Percentiles rank a stretch among this genome's conserved stretches.
Conservation (phyloP, 2,113 vertebrate genomes). For the Chaenogobius annularis region DNA sequence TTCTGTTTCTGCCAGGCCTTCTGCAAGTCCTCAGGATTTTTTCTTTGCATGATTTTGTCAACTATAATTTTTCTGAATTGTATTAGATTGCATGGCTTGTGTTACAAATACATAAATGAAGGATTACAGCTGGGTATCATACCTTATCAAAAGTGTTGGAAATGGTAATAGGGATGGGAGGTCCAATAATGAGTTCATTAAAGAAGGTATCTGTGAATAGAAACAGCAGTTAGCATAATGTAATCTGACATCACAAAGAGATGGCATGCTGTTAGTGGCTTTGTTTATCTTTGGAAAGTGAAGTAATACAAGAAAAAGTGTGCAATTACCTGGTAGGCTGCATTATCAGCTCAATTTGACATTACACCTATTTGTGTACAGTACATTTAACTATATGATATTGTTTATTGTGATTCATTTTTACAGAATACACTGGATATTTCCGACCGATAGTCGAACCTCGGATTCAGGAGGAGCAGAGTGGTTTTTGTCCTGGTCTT, state of each 20-base stretch:
- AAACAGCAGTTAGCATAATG: slow-evolving; percentile 20
- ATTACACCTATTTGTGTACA: too few relatives aligned
- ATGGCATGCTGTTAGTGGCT: background rate
- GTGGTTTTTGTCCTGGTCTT: too few relatives aligned
- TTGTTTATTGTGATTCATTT: background rate
- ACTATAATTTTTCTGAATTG: background rate
- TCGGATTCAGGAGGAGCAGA: too few relatives aligned
- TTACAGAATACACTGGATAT: background rate
- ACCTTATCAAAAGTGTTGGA: slow-evolving; percentile 57
- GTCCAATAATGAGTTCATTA: slow-evolving; percentile 36
- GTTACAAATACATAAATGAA: slow-evolving; percentile 6
- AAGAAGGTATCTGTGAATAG: slow-evolving; percentile 52
- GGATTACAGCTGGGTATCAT: slow-evolving; percentile 29
- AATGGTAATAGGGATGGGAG: slow-evolving; percentile 35
- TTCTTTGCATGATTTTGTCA: background rate
- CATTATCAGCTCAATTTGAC: background rate
- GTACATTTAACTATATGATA: background rate
- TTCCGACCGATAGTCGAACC: too few relatives aligned
- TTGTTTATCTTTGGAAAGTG: background rate
- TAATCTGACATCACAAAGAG: background rate
- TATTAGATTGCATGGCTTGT: background rate
- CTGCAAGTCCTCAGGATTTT: background rate
- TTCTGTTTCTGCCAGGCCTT: background rate
- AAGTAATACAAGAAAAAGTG: background rate
- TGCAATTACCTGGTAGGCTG: background rate